phyloP scores from a whole-genome alignment of 2,113 vertebrate genomes.

The Xiphorhynchus elegans region DNA sequence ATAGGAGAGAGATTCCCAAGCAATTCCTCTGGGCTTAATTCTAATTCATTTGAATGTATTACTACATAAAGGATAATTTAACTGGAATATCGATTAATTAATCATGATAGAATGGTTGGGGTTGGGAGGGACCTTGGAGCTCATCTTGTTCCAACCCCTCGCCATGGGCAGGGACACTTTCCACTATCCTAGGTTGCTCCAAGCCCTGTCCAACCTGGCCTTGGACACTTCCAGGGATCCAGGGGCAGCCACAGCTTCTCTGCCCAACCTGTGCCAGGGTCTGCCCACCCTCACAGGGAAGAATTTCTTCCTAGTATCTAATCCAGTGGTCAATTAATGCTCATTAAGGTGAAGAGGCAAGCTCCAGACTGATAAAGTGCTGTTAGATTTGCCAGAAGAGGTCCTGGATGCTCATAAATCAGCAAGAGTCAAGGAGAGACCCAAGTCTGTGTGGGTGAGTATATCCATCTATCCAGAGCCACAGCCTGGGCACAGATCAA shows the following conservation, averaged over 20 bases:
- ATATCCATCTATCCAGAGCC: neutral
- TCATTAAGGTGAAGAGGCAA: neutral
- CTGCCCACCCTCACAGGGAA: neutral
- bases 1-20: neutral
- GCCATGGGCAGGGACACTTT: neutral
- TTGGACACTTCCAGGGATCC: neutral
- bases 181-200: neutral
- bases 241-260: neutral
- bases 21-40: neutral
- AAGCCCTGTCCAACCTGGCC: accelerated
- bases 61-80: neutral
- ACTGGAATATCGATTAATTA: neutral
- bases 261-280: neutral
- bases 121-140: neutral
- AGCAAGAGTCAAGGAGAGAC: neutral
- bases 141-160: neutral
- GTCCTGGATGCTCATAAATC: neutral
- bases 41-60: neutral
- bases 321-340: neutral
- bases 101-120: neutral
- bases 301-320: neutral
- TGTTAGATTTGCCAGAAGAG: neutral
- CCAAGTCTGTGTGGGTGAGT: accelerated
- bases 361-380: neutral
- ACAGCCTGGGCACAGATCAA: neutral